A percentile compares a stretch with the other conserved stretches of the same genome.
phyloP scores from a whole-genome alignment of 2,113 vertebrate species.

The Halichoeres trimaculatus region DNA sequence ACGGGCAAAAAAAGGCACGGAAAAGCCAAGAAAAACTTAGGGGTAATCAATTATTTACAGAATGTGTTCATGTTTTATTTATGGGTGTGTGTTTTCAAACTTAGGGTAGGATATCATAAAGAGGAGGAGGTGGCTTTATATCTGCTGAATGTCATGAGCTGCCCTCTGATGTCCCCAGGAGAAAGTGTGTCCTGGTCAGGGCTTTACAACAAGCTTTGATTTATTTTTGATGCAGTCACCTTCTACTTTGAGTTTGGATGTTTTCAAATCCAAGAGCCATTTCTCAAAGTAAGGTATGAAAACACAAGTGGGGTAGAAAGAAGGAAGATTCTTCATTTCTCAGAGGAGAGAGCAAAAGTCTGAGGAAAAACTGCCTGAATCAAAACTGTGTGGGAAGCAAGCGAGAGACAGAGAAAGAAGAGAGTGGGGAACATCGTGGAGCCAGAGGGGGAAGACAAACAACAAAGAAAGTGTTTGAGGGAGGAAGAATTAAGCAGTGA shows the following conservation, averaged over 20 bases:
- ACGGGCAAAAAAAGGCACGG: neutral
- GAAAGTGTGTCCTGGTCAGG: neutral
- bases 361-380: slow-evolving; percentile 20
- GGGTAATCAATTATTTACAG: neutral
- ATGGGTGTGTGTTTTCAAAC: neutral
- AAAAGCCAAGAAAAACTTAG: neutral
- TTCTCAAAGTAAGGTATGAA: slow-evolving; percentile 20
- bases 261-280: neutral
- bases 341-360: slow-evolving; percentile 16
- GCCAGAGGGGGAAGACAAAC: slow-evolving; percentile 39
- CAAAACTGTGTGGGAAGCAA: slow-evolving; percentile 36
- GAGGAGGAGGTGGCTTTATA: neutral
- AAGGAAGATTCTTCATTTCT: slow-evolving; percentile 35
- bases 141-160: neutral
- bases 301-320: slow-evolving; percentile 4
- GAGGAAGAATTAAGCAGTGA: slow-evolving; percentile 11
- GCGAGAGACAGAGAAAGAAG: slow-evolving; percentile 3
- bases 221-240: neutral
- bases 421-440: slow-evolving; percentile 20
- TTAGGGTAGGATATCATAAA: neutral
- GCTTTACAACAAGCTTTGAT: neutral
- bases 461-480: slow-evolving; percentile 31
- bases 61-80: neutral
- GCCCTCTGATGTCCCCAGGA: neutral
- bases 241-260: neutral